phyloP scores from a whole-genome alignment of 2,113 vertebrate genomes.

The Bathybates hornii region DNA sequence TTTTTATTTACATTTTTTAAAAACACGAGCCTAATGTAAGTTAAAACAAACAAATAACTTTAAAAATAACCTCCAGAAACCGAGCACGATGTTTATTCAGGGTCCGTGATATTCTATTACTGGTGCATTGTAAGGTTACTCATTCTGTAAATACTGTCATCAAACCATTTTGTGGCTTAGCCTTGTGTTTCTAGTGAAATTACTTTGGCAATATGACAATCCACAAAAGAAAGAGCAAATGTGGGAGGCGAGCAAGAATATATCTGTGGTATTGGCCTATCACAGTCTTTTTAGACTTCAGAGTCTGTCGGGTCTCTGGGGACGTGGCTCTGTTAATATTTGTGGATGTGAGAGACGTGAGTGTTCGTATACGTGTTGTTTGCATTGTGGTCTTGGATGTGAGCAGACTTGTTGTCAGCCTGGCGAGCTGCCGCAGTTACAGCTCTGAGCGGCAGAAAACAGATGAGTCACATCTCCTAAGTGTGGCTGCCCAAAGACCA shows the following conservation, averaged over 20 bases:
- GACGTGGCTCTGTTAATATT: not conserved
- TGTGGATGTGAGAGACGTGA: not conserved
- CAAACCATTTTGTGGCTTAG: not conserved
- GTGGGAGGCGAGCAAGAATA: not conserved
- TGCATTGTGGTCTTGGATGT: not conserved
- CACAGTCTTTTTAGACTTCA: not conserved
- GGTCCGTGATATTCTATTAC: not conserved
- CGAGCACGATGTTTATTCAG: slow-evolving; percentile 4
- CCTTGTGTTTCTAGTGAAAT: not conserved
- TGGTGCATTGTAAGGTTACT: not conserved
- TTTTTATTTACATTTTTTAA: not conserved
- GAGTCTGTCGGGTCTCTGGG: not conserved
- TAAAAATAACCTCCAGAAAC: slow-evolving; percentile 18
- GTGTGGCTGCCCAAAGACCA: not conserved
- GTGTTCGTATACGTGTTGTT: not conserved
- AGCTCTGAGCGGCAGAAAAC: slow-evolving; percentile 17
- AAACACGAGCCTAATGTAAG: not conserved
- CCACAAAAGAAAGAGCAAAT: not conserved
- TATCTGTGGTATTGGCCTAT: not conserved
- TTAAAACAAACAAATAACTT: slow-evolving; percentile 3
- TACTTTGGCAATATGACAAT: not conserved
- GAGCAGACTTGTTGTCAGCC: not conserved
- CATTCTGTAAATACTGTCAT: slow-evolving; percentile 1
- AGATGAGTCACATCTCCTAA: not conserved
- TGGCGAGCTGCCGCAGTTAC: not conserved